Base-by-base conservation (phyloP, 2,113 vertebrate species). In the Sphaerodactylus townsendi region DNA sequence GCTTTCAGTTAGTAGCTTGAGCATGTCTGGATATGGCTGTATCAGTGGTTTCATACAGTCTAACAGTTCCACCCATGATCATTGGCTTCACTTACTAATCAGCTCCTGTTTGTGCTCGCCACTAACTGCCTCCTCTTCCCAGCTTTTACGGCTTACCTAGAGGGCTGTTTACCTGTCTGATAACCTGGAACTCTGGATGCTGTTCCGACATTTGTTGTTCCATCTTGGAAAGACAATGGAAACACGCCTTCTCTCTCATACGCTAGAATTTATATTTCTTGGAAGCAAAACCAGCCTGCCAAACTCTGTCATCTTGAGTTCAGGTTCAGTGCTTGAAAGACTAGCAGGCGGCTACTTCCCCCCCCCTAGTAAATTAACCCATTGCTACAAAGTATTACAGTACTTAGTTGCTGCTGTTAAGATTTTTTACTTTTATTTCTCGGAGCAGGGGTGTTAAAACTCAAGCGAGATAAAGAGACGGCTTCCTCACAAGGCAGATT, bases 351-450 rank as follows among this genome's bases (percentile, higher is more conserved):
- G 79, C 39, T 85, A 73, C 82, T 91, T 92, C 87, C 15, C 76
- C 84, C 84, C 92, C 83, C 48, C 81, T 81, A 84, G 62, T 94
- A 92, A 92, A 91, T 92, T 95, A 92, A 94, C 86, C 30, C 82
- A 74, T 89, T 93, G 85, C 77, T 72, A 91, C 35, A 90, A 80
- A 88, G 3, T 13, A 30, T 90, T 25, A 84, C 93, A 91, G 83
- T 83, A 87, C 86, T 89, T 90, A 93, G 85, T 87, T 86, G 14
- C 88, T 93, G 84, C 74, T 88, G 75, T 87, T 91, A 89, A 77
- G 85, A 78, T 92, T 93, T 90, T n/a, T 81, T 87, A 44, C 85
- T 89, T 93, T 90, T 82, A 83, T 87, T 94, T 94, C 90, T 97
- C 94, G 95, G 75, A 78, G 66, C 66, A 64, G 66, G 39, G 75